Conservation (phyloP, 2,888 invertebrate species). For the Euspilapteryx auroguttella region DNA sequence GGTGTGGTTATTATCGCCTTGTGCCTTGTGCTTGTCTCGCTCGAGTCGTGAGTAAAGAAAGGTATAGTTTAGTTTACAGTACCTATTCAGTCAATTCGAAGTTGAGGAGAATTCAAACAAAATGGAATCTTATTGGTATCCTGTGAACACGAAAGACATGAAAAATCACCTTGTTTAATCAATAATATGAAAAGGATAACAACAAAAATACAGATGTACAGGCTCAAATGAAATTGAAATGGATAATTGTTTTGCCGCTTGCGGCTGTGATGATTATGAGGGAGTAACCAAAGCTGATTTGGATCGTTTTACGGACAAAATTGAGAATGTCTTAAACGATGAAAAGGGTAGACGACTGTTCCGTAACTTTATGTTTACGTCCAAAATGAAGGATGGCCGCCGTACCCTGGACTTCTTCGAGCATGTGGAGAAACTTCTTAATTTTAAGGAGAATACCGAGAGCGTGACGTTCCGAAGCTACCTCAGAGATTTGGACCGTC, state of each 20-base stretch:
- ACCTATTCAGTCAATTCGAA: no score
- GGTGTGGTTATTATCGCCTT: no score
- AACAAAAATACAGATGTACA: neutral
- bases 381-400: conserved; percentile 36
- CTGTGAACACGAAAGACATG: no score
- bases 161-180: no score
- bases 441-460: conserved; percentile 27
- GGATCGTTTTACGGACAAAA: conserved; percentile 51
- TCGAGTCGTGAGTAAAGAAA: no score
- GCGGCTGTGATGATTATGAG: conserved; percentile 44
- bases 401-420: conserved; percentile 42
- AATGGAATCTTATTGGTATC: no score
- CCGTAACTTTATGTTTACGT: conserved; percentile 44
- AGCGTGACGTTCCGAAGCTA: conserved; percentile 25
- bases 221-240: conserved; percentile 14
- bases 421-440: conserved; percentile 30
- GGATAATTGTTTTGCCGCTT: conserved; percentile 51
- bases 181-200: conserved; percentile 14
- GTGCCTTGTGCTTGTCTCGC: no score
- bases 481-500: conserved; percentile 25
- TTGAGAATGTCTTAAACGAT: conserved; percentile 50
- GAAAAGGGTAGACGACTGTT: conserved; percentile 45
- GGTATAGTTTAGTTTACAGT: no score
- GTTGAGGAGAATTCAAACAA: no score
- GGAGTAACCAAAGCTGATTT: conserved; percentile 46